phyloP scores from a whole-genome alignment of 2,888 invertebrate species.

The Bedellia somnulentella region DNA sequence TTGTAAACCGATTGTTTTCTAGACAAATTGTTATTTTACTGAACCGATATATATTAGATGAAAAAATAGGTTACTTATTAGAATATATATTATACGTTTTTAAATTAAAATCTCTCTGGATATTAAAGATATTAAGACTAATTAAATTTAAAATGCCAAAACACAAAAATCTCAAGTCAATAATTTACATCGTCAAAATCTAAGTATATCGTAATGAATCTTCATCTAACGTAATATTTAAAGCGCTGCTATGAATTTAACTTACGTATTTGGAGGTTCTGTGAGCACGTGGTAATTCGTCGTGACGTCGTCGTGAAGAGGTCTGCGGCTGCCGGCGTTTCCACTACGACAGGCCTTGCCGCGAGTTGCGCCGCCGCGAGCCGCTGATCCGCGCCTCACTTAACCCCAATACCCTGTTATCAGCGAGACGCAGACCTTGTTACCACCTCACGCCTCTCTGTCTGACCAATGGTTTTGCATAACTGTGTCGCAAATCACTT shows the following conservation, averaged over 20 bases:
- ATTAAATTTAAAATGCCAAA: not conserved
- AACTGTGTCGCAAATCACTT: too few species aligned
- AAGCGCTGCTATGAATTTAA: too few species aligned
- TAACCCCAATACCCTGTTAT: too few species aligned
- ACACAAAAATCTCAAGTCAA: not conserved
- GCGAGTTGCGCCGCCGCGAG: too few species aligned
- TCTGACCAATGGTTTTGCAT: too few species aligned
- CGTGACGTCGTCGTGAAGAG: slow-evolving; percentile 19
- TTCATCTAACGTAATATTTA: not conserved
- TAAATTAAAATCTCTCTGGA: not conserved
- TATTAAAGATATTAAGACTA: too few species aligned
- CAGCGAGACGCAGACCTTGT: too few species aligned
- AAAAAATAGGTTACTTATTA: not conserved
- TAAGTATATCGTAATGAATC: not conserved
- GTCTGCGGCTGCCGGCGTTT: slow-evolving; percentile 37
- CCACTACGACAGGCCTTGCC: slow-evolving; percentile 37
- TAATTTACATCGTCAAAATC: not conserved
- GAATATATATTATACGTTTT: not conserved
- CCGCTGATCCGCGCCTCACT: too few species aligned
- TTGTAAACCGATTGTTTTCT: too few species aligned
- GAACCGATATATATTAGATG: not conserved
- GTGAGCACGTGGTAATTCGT: slow-evolving; percentile 41
- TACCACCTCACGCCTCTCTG: too few species aligned
- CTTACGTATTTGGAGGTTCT: slow-evolving; percentile 14
- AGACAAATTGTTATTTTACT: not conserved